Percentiles rank a stretch among this genome's conserved stretches.
These are phyloP conservation scores for Coecobrya sp. DNA, from an alignment of 2,888 invertebrate genomes.

Conservation along the genomic window DNA sequence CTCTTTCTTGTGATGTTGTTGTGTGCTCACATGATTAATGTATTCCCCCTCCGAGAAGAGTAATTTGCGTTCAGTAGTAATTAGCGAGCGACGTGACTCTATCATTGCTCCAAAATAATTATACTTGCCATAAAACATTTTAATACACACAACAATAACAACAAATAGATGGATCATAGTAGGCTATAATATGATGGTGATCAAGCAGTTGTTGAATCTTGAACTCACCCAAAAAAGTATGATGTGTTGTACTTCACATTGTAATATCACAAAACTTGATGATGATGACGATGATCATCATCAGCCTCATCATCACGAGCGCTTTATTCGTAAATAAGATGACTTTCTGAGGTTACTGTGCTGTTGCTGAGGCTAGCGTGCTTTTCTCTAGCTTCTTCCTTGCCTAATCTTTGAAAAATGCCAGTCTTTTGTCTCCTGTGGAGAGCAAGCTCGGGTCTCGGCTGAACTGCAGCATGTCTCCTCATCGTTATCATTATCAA, in stretches of 20 bases:
- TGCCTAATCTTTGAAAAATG: constrained; percentile 77
- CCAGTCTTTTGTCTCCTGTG: constrained; percentile 80
- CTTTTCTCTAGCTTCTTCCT: constrained; percentile 72
- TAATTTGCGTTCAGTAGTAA: constrained; percentile 86
- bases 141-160: constrained; percentile 63
- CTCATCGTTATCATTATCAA: constrained; percentile 79
- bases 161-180: constrained; percentile 11
- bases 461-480: constrained; percentile 60
- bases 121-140: constrained; percentile 83
- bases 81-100: constrained; percentile 86
- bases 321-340: constrained; percentile 28
- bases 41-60: constrained; percentile 81
- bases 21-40: constrained; percentile 85
- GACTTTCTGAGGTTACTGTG: constrained; percentile 40
- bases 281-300: constrained; percentile 37
- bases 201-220: constrained; percentile 22
- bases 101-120: constrained; percentile 85
- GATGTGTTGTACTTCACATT: constrained; percentile 41
- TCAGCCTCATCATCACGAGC: constrained; percentile 28
- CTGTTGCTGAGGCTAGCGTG: constrained; percentile 61
- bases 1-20: constrained; percentile 49
- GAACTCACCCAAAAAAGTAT: constrained; percentile 68
- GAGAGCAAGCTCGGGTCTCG: constrained; percentile 48
- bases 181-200: background rate
- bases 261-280: constrained; percentile 55